A percentile compares a stretch with the other conserved stretches of the same genome.
phyloP scores from a whole-genome alignment of 1,140 invertebrate species.

The Ceratina australensis region DNA sequence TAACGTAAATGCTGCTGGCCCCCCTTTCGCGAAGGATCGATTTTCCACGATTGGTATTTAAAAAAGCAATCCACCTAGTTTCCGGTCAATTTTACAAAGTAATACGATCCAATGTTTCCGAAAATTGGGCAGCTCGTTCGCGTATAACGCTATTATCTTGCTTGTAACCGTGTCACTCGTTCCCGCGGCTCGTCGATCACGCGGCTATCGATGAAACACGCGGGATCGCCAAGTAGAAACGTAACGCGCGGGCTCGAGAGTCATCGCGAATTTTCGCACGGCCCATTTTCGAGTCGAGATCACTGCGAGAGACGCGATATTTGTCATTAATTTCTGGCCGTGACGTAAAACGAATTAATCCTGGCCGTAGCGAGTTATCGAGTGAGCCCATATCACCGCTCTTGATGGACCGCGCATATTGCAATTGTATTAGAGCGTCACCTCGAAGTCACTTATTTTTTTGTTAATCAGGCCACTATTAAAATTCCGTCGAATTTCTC shows the following conservation, averaged over 20 bases:
- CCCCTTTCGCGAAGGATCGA: not conserved
- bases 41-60: not conserved
- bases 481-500: too few species aligned
- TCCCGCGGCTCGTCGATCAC: not conserved
- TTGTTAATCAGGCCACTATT: too few species aligned
- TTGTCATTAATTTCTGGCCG: constrained; percentile 33
- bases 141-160: not conserved
- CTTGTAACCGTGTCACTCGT: constrained; percentile 1
- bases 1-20: not conserved
- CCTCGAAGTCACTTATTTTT: too few species aligned
- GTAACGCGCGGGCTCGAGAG: not conserved
- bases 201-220: not conserved
- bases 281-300: constrained; percentile 1
- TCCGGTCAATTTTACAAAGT: not conserved
- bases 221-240: constrained; percentile 6
- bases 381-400: too few species aligned
- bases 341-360: constrained; percentile 45
- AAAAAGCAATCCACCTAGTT: not conserved
- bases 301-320: constrained; percentile 22
- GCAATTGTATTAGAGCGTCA: not conserved
- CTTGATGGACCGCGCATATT: not conserved
- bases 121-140: constrained; percentile 4
- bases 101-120: not conserved
- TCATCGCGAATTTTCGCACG: constrained; percentile 8
- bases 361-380: not conserved